Base-by-base conservation (phyloP, 2,113 vertebrate species). In the Erpornis zantholeuca region DNA sequence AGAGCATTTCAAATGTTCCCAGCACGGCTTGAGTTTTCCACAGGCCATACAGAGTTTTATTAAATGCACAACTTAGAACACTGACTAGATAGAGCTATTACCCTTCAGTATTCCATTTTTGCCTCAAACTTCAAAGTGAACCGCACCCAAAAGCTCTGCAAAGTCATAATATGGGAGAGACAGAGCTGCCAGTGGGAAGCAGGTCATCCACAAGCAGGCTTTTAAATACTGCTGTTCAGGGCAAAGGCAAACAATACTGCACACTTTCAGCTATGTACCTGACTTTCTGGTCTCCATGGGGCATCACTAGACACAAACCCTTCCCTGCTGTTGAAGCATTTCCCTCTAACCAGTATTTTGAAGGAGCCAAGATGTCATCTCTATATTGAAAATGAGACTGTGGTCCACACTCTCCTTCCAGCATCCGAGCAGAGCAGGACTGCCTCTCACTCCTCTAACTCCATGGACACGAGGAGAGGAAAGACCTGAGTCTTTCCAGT, bases 41-140 rank as follows among this genome's bases (percentile, higher is more conserved):
- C 60, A 73, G 7, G 2, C 56, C 4, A 0, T 16, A 65, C 16
- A 75, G 49, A 71, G 63, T 40, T n/a, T n/a, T 2, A 54, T 42
- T 52, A 75, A 94, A 94, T 10, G 9, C 31, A 50, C 18, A 76
- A 24, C 0, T 0, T 54, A 64, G 29, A 95, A 85, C 0, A 12
- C 45, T 82, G 82, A 82, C 49, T 61, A 54, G 57, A 49, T 40
- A 84, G 22, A 87, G 68, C 27, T 17, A 72, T 54, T 82, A 63
- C 35, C 12, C 3, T 44, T 68, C 42, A 82, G 65, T 38, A 72
- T 82, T 76, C 68, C 54, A 47, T 54, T 96, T 95, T 77, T 90
- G 45, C 63, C 63, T 70, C 66, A 73, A 88, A 85, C 91, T 91
- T 96, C 91, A 96, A 92, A 96, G 84, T 10, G 38, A 91, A 81